Evolutionary conservation across 2,888 invertebrate species (phyloP).

Genomic region (Pristionchus exspectatus): DNA sequence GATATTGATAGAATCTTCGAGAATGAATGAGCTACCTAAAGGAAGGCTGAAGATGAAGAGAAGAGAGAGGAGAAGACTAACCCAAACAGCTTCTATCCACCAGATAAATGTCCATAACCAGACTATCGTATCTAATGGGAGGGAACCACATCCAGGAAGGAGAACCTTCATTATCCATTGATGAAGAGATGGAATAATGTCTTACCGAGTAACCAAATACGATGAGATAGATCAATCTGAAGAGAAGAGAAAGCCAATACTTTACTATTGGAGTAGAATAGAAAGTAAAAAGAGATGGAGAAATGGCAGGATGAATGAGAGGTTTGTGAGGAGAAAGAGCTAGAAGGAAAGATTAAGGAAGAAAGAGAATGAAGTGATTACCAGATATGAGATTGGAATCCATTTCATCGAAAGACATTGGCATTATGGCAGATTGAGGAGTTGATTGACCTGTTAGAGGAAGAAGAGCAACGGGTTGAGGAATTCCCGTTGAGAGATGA

Average conservation of each 20-base stretch:
- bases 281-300: constrained; percentile 75
- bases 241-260: constrained; percentile 80
- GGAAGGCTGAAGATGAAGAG: neutral
- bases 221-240: constrained; percentile 72
- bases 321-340: constrained; percentile 30
- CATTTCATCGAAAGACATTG: constrained; percentile 52
- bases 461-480: constrained; percentile 42
- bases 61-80: constrained; percentile 50
- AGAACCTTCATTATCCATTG: constrained; percentile 51
- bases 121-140: constrained; percentile 79
- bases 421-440: constrained; percentile 54
- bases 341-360: neutral
- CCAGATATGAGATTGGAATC: constrained; percentile 41
- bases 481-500: constrained; percentile 51
- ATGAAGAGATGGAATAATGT: neutral
- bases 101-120: constrained; percentile 78
- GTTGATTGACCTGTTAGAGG: constrained; percentile 50
- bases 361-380: neutral
- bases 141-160: constrained; percentile 80
- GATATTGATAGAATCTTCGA: constrained; percentile 61
- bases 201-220: constrained; percentile 71
- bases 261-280: constrained; percentile 81
- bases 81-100: constrained; percentile 72
- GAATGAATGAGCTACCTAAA: constrained; percentile 44
- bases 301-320: neutral